Base-by-base conservation (phyloP, 2,113 vertebrate genomes). In the Rhinopomastus cyanomelas region DNA sequence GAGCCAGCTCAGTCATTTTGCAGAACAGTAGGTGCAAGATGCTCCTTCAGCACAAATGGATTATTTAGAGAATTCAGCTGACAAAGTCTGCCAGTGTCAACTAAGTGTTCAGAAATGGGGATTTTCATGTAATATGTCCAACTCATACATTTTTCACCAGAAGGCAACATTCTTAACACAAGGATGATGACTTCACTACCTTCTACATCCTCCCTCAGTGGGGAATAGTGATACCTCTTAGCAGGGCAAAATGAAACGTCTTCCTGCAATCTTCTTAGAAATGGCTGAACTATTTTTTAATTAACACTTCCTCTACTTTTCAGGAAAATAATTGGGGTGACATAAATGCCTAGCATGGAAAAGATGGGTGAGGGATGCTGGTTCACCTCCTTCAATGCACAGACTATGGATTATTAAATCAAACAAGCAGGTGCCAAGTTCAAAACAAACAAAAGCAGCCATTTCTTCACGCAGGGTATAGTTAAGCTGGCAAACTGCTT, bases 391-490 rank as follows among this genome's bases (percentile, higher is more conserved):
- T 93, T 87, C 88, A 57, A 14, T 39, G 22, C 52, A 62, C 87
- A 62, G 36, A 26, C 78, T 65, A 36, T 75, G 53, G 81, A 62
- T 87, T 48, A 69, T 93, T 82, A 92, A 87, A 90, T 66, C 59
- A 92, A 95, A 96, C 85, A 85, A 92, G 89, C 81, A 90, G 91
- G 74, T 95, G 85, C 85, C 89, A 94, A 52, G 72, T 67, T 95
- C 60, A 88, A 61, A 93, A 78, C 77, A 96, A 93, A 92, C 53
- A 86, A 26, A 81, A 84, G 39, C 6, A 85, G 78, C 30, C 42
- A 69, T 62, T 69, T 81, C 57, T 92, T 88, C 37, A 51, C 27
- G 49, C 51, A 90, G 64, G 66, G 34, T 90, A 39, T 94, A 92
- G 44, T 96, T 95, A 92, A 78, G 29, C 30, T 46, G 46, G 66